phyloP scores from a whole-genome alignment of 2,797 vertebrate species.

The Gallinago stenura region DNA sequence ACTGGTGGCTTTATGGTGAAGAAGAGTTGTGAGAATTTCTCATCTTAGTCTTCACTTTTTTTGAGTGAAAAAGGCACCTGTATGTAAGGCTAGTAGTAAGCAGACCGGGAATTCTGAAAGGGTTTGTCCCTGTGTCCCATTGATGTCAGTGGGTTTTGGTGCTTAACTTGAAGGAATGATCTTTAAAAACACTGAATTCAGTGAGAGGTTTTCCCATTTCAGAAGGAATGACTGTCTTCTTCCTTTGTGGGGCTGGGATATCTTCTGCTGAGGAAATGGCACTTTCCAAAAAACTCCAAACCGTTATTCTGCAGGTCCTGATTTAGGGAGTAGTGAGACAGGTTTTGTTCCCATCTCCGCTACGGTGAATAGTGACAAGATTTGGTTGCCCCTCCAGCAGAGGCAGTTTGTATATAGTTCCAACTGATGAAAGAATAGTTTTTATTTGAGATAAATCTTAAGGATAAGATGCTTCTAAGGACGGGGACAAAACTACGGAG shows the following conservation, averaged over 20 bases:
- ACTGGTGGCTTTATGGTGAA: background rate
- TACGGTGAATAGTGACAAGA: accelerated
- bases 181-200: background rate
- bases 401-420: background rate
- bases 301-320: background rate
- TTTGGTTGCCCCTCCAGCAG: background rate
- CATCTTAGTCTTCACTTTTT: background rate
- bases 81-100: background rate
- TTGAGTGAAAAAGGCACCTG: background rate
- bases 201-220: background rate
- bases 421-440: background rate
- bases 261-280: background rate
- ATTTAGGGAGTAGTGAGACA: background rate
- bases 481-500: background rate
- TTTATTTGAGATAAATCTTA: background rate
- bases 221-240: background rate
- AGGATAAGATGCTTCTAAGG: background rate
- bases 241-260: background rate
- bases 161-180: background rate
- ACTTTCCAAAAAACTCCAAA: background rate
- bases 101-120: background rate
- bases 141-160: background rate
- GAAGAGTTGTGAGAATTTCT: background rate
- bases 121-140: background rate
- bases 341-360: background rate